Base-by-base conservation (phyloP, 2,888 invertebrate genomes). In the Syrista parreyssii region DNA sequence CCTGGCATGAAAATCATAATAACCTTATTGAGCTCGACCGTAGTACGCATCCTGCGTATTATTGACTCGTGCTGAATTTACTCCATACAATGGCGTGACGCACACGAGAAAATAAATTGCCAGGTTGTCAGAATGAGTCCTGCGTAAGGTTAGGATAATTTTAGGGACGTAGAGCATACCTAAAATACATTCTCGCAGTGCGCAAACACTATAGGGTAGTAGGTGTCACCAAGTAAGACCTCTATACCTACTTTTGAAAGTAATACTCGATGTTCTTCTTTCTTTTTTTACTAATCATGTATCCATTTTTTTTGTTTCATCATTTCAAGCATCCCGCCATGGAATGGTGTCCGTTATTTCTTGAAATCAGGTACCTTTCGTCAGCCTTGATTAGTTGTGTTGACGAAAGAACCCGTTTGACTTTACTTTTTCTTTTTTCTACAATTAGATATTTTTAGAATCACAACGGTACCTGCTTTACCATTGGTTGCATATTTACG, bases 321-420 rank as follows among this genome's bases (percentile, higher is more conserved):
- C 31, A 40, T 23, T 12, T 15, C 40, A 4, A 40, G 40, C 40
- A 9, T 23, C 23, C 9, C 9, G 3, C 31, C 15, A 11, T 15
- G 30, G 11, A 71, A 30, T 30, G 12, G 71, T 23, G 9, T 9
- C 55, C 23, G 55, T 55, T 15, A 32, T 76, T 74, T 68, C 32
- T 76, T 76, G 68, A 76, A 34, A 75, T 35, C 80, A 80, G 76
- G 86, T 86, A 87, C 86, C 87, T 86, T 86, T 87, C 80, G 71
- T 81, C 81, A 85, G 76, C 84, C 84, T 84, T 12, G 55, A 72
- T 30, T 32, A 36, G 31, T 34, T 9, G 23, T 33, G 23, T 12
- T 4, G 33, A 34, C 30, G 30, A 11, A 55, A 55, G 55, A 55
- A 55, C 23, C 55, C 2, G 55, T 55, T 55, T 23, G 23, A 40